Conservation (phyloP, 2,113 vertebrate species). For the Aegithalos caudatus region DNA sequence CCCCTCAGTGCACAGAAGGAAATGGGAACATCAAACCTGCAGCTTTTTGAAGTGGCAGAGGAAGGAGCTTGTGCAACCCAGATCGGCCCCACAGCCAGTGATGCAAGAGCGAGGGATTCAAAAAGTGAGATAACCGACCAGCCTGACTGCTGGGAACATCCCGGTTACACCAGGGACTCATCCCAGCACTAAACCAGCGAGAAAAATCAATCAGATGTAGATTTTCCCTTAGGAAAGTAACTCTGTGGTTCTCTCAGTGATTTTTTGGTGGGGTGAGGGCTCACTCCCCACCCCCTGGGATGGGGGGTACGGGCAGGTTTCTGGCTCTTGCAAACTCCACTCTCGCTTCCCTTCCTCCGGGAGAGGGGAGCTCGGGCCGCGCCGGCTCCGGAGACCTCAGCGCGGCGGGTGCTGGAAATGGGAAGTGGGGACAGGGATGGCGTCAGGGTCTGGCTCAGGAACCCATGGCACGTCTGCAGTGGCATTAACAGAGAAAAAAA, state of each 20-base stretch:
- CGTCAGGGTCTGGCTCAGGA: not conserved
- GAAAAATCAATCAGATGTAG: accelerated
- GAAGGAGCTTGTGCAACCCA: not conserved
- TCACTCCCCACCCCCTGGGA: not conserved
- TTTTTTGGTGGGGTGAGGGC: not conserved
- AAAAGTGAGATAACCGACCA: not conserved
- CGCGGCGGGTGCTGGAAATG: not conserved
- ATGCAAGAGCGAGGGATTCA: not conserved
- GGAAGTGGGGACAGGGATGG: slow-evolving; percentile 6
- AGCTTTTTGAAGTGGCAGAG: not conserved
- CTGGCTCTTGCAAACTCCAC: not conserved
- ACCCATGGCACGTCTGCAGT: not conserved
- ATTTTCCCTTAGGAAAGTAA: not conserved
- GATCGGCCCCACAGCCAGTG: not conserved
- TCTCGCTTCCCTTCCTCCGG: not conserved
- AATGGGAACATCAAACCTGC: not conserved
- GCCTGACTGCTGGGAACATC: not conserved
- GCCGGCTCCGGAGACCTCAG: not conserved
- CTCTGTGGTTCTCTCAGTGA: not conserved
- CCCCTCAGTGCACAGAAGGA: not conserved
- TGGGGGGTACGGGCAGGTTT: not conserved
- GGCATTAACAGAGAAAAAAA: not conserved
- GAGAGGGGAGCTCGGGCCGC: not conserved
- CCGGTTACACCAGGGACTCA: not conserved
- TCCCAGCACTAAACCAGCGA: not conserved